Conservation (phyloP, 2,797 vertebrate species). For the Catamblyrhynchus diadema region DNA sequence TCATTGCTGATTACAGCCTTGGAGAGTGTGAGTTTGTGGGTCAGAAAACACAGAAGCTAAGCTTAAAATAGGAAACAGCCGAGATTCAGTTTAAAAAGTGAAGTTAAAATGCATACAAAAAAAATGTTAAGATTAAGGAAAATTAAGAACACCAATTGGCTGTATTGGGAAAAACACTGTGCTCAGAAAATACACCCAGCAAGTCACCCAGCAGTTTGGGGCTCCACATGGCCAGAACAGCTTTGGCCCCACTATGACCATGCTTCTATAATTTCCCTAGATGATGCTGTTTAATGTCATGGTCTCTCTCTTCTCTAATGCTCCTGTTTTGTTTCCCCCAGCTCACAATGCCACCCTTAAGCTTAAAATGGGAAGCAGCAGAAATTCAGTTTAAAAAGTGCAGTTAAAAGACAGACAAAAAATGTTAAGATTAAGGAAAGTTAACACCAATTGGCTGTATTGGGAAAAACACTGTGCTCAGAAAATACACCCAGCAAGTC, state of each 20-base stretch:
- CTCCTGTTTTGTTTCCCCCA: not conserved
- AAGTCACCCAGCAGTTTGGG: too few relatives aligned
- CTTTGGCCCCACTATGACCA: not conserved
- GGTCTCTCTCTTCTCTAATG: not conserved
- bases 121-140: not conserved
- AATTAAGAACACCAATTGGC: accelerated
- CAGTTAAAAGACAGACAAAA: not conserved
- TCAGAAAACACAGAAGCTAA: not conserved
- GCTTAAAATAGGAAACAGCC: not conserved
- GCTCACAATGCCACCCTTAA: not conserved
- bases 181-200: not conserved
- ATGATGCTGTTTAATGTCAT: not conserved
- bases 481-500: not conserved
- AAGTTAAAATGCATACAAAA: not conserved
- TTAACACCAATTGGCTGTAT: accelerated
- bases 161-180: accelerated
- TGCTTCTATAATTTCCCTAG: not conserved
- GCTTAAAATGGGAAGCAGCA: not conserved
- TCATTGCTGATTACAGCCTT: not conserved
- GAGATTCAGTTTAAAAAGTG: not conserved
- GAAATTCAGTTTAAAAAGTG: not conserved
- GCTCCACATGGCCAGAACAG: not conserved
- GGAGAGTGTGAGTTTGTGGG: not conserved
- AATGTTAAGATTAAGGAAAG: not conserved
- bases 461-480: accelerated